phyloP scores from a whole-genome alignment of 2,888 invertebrate genomes.

The Hetaerina titia region DNA sequence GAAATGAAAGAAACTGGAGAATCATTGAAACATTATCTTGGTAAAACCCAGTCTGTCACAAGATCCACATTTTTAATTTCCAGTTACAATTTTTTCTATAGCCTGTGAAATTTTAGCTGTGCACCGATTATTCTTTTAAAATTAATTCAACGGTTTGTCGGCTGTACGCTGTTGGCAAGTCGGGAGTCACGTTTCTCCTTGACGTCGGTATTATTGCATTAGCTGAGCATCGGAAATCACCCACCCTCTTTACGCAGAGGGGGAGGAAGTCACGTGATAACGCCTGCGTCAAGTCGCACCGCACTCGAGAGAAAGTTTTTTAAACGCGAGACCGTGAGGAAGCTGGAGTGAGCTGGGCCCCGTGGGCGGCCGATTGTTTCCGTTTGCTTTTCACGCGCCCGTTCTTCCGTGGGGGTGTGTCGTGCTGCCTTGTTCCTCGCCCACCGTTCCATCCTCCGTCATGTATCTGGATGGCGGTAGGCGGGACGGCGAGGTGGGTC shows the following conservation, averaged over 20 bases:
- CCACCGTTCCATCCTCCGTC: neutral
- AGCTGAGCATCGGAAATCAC: neutral
- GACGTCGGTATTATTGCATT: neutral
- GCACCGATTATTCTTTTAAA: too few species aligned
- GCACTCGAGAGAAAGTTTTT: slow-evolving; percentile 58
- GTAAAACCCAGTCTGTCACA: neutral
- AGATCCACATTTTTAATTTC: too few species aligned
- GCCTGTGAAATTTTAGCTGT: too few species aligned
- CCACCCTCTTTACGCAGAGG: slow-evolving; percentile 32
- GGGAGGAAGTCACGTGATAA: slow-evolving; percentile 54
- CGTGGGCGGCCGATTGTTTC: slow-evolving; percentile 45
- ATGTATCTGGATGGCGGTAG: slow-evolving; percentile 53
- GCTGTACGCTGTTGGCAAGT: neutral
- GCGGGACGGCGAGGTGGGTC: slow-evolving; percentile 40
- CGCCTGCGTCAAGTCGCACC: slow-evolving; percentile 43
- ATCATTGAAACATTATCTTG: too few species aligned
- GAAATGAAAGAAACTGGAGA: too few species aligned
- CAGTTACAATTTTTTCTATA: too few species aligned
- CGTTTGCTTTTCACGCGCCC: neutral
- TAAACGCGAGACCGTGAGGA: slow-evolving; percentile 9
- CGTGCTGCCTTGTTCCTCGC: neutral
- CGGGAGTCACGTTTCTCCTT: neutral
- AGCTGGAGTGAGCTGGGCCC: slow-evolving; percentile 4
- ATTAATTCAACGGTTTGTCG: neutral
- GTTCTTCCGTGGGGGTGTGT: slow-evolving; percentile 3